A percentile compares a stretch with the other conserved stretches of the same genome.
phyloP scores from a whole-genome alignment of 1,140 invertebrate genomes.

The Aphelenchoides besseyi region DNA sequence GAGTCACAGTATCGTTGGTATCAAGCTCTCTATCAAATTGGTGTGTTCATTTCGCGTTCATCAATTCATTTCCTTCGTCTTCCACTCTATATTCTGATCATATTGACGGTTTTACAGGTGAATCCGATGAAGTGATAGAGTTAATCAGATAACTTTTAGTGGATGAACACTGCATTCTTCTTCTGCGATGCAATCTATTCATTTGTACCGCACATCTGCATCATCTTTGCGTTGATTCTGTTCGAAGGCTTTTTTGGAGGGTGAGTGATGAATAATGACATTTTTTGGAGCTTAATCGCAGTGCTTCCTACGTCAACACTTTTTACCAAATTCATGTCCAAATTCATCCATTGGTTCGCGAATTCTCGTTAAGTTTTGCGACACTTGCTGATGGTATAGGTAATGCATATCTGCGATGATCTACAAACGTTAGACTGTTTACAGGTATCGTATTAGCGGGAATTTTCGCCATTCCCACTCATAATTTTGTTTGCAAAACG shows the following conservation, averaged over 20 bases:
- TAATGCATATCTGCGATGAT: too few relatives aligned
- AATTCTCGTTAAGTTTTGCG: background rate
- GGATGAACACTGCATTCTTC: conserved; percentile 14
- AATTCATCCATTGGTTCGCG: background rate
- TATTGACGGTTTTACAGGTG: conserved; percentile 70
- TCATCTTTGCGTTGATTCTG: conserved; percentile 54
- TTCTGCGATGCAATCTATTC: conserved; percentile 50
- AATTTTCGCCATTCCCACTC: conserved; percentile 32
- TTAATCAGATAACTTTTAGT: background rate
- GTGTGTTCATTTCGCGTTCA: conserved; percentile 80
- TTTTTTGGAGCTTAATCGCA: too few relatives aligned
- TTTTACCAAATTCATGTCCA: conserved; percentile 72
- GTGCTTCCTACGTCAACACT: conserved; percentile 80
- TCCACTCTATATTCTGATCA: conserved; percentile 71
- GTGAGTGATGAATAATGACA: too few relatives aligned
- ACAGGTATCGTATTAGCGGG: conserved; percentile 37
- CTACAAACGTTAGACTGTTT: conserved; percentile 22
- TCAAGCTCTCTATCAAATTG: too few relatives aligned
- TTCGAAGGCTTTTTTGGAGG: conserved; percentile 69
- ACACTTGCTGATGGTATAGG: background rate
- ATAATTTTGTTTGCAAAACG: conserved; percentile 38
- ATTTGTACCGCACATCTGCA: conserved; percentile 56
- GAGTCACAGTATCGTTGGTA: too few relatives aligned
- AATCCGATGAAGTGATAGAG: background rate
- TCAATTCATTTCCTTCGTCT: conserved; percentile 73